These are phyloP conservation scores for Zaprionus lachaisei DNA, from an alignment of 1,140 invertebrate genomes.

Conservation along the genomic window DNA sequence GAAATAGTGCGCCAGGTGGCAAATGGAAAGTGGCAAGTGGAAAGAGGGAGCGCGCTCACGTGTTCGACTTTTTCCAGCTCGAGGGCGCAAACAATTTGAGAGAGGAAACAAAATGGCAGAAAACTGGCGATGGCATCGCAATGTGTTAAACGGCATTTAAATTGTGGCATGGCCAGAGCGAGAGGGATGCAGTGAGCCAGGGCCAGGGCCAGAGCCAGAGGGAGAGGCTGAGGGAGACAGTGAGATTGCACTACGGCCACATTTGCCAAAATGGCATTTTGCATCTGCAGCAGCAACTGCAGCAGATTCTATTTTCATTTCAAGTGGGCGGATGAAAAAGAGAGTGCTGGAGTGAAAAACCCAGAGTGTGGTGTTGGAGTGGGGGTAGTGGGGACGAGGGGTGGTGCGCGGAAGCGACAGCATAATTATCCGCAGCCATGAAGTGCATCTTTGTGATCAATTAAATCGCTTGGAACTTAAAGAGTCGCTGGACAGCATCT, in stretches of 20 bases:
- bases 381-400: background rate
- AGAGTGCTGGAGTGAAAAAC: too few species aligned
- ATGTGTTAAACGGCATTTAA: constrained; percentile 7
- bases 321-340: background rate
- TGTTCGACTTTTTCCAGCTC: constrained; percentile 4
- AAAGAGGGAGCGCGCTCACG: constrained; percentile 1
- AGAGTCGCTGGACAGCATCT: background rate
- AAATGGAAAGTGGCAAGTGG: background rate
- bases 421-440: constrained; percentile 4
- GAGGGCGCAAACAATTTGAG: constrained; percentile 6
- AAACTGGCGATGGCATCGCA: constrained; percentile 6
- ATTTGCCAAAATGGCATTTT: constrained; percentile 6
- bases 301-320: background rate
- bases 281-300: constrained; percentile 1
- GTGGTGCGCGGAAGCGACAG: background rate
- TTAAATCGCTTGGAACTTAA: background rate
- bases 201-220: background rate
- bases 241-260: background rate
- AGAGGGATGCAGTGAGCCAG: background rate
- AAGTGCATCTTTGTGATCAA: constrained; percentile 4
- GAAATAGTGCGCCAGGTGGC: constrained; percentile 3
- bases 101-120: constrained; percentile 6
- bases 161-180: background rate
- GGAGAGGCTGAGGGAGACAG: background rate
- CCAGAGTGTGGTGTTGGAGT: background rate